Percentiles rank a stretch among this genome's conserved stretches.
Evolutionary conservation across 2,797 vertebrate species (phyloP).

Genomic region (Propithecus deckenii): DNA sequence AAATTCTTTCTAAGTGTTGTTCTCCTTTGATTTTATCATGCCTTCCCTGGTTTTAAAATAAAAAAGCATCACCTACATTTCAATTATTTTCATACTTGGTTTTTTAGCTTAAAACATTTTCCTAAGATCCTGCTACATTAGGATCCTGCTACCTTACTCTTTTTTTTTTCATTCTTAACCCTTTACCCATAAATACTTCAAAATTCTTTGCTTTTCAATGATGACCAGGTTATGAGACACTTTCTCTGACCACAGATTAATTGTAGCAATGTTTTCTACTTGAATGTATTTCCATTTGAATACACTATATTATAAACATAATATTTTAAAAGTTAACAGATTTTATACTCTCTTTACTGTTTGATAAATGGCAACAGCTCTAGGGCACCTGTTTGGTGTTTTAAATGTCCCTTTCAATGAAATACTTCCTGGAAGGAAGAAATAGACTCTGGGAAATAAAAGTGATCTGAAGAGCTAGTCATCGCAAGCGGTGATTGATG

Average conservation of each 20-base stretch:
- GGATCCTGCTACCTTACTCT: not conserved
- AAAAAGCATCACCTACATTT: not conserved
- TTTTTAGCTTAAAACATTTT: not conserved
- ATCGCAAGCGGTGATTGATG: constrained; percentile 11
- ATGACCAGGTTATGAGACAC: not conserved
- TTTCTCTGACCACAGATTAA: not conserved
- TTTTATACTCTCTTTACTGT: not conserved
- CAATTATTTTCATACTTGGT: not conserved
- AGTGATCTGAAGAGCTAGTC: not conserved
- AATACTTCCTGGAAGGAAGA: not conserved
- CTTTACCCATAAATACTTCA: not conserved
- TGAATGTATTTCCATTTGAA: not conserved
- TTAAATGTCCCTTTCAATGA: not conserved
- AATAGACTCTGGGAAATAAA: constrained; percentile 24
- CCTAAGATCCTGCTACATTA: not conserved
- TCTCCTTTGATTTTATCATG: not conserved
- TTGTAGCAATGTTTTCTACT: not conserved
- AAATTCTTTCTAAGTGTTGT: not conserved
- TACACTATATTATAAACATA: not conserved
- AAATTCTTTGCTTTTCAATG: not conserved
- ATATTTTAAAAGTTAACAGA: not conserved
- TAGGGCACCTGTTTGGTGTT: not conserved
- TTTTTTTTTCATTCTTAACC: not conserved
- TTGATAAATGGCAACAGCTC: not conserved
- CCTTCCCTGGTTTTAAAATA: not conserved